Evolutionary conservation across 2,888 invertebrate species (phyloP).

Genomic region (Cantharis nigra): DNA sequence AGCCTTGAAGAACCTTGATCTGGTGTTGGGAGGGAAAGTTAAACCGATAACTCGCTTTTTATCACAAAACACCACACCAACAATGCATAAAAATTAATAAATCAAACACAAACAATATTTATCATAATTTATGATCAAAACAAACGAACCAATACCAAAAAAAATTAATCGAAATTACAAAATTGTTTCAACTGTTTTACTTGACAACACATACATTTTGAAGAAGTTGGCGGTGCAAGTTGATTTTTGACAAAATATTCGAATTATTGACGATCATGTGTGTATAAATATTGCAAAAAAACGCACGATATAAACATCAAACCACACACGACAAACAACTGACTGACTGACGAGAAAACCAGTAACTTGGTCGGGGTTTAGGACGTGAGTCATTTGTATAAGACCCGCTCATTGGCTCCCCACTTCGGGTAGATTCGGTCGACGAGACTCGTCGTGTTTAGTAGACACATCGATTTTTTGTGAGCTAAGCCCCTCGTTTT

Average conservation of each 20-base stretch:
- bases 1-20: constrained; percentile 18
- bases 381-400: constrained; percentile 22
- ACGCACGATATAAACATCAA: not conserved
- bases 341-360: not conserved
- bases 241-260: not conserved
- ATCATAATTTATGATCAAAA: not conserved
- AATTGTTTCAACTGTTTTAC: not conserved
- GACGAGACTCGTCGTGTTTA: not conserved
- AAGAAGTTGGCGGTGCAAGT: not conserved
- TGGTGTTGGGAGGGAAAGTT: not conserved
- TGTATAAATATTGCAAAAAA: not conserved
- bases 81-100: not conserved
- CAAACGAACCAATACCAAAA: not conserved
- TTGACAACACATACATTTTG: not conserved
- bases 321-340: not conserved
- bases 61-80: not conserved
- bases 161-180: not conserved
- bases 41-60: not conserved
- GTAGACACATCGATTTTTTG: constrained; percentile 24
- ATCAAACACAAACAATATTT: not conserved
- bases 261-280: not conserved
- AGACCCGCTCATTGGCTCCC: constrained; percentile 18
- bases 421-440: constrained; percentile 2
- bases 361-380: constrained; percentile 10
- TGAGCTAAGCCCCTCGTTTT: not conserved